Evolutionary conservation across 2,888 invertebrate species (phyloP), one percentile per base, ranked within the genome.

Genomic region (Micropterix aruncella): DNA sequence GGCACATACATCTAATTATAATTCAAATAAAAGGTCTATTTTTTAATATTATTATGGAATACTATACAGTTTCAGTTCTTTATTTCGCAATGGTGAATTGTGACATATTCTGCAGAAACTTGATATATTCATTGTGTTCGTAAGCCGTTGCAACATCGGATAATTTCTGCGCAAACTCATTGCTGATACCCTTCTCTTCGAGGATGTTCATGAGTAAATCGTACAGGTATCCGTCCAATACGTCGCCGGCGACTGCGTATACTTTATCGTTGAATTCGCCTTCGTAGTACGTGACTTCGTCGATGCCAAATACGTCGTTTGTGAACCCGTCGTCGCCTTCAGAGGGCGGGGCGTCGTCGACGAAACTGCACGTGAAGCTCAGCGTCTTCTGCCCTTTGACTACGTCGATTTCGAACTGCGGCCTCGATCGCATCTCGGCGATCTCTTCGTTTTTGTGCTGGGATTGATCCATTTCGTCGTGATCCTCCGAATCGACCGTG

Each of bases 151-250:
- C 88, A 60, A 90, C 81, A 49, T 88, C 83, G 0, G 89, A 79
- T 16, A 99, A 60, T 59, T 93, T 88, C 54, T 89, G 86, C 1
- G 82, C 88, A 65, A 99, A 96, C 50, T 92, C 89, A 57, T 92
- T 92, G 57, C 86, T 84, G 48, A 99, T 73, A 27, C 97, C 97
- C 54, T 97, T 90, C 61, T 97, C 97, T 63, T 96, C 96, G 46
- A 99, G 72, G 52, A 93, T 75, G 59, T 95, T 94, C 83, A 97
- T 87, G 52, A 99, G 69, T 41, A 94, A 73, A 61, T 96, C 95
- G 59, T 96, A 96, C 44, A 96, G 69, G 58, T 92, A 91, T 90
- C 92, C 94, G 66, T 97, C 97, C 44, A 97, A 77, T 47, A 95
- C 89, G 60, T 93, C 93, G 40, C 95, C 95, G 46, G 90, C 86